Percentiles rank a stretch among this genome's conserved stretches.
phyloP scores from a whole-genome alignment of 2,113 vertebrate species.

The Pygoscelis adeliae region DNA sequence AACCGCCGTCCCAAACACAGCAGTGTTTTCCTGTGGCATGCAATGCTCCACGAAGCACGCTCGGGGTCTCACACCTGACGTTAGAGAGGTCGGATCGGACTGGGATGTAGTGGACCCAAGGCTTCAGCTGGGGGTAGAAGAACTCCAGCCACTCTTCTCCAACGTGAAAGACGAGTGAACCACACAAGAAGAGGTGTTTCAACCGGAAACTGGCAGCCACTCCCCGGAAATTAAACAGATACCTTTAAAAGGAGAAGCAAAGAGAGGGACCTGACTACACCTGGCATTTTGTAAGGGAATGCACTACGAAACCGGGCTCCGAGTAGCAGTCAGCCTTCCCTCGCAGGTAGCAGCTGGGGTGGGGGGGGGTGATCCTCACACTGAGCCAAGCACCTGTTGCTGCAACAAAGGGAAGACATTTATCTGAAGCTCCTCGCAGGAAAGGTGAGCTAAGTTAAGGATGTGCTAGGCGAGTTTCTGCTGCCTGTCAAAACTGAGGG shows the following conservation, averaged over 20 bases:
- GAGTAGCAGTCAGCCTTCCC: not conserved
- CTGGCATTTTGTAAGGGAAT: not conserved
- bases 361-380: not conserved
- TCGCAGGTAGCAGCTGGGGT: not conserved
- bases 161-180: constrained; percentile 93
- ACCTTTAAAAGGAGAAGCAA: constrained; percentile 74
- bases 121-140: constrained; percentile 92
- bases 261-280: not conserved
- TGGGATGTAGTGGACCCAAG: constrained; percentile 97
- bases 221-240: constrained; percentile 96
- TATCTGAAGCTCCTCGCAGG: not conserved
- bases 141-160: constrained; percentile 96
- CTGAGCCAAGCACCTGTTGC: not conserved
- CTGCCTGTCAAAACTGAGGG: not conserved
- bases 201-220: constrained; percentile 97
- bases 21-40: fast-evolving
- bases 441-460: not conserved
- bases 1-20: not conserved
- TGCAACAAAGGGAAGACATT: not conserved
- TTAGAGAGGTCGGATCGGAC: constrained; percentile 90
- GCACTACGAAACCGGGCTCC: not conserved
- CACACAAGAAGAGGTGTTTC: constrained; percentile 96
- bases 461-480: not conserved
- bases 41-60: not conserved
- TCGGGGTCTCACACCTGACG: constrained; percentile 80